phyloP scores from a whole-genome alignment of 2,113 vertebrate genomes.

The Kobus ellipsiprymnus region DNA sequence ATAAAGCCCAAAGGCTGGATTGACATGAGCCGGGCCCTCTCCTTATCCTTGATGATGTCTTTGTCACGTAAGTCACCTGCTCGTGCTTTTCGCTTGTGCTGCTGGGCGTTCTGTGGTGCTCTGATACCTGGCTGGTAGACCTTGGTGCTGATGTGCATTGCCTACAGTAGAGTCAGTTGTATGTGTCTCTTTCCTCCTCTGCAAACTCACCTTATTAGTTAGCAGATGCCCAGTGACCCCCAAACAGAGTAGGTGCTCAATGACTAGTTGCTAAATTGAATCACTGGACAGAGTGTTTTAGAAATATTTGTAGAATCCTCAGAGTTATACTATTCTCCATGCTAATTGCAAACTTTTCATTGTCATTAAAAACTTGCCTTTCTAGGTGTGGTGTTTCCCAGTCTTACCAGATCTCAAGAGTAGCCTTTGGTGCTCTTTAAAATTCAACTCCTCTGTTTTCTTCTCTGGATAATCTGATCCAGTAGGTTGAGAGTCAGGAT shows the following conservation, averaged over 20 bases:
- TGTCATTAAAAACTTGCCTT: background rate
- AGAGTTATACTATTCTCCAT: background rate
- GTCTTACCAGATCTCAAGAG: background rate
- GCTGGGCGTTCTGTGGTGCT: background rate
- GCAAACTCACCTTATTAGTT: background rate
- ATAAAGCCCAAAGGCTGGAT: background rate
- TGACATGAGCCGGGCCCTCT: background rate
- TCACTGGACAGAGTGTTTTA: background rate
- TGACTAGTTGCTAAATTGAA: background rate
- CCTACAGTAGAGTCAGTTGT: background rate
- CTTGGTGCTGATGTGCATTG: background rate
- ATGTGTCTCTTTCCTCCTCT: background rate
- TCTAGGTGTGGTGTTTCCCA: background rate
- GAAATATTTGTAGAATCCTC: background rate
- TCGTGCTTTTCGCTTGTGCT: background rate
- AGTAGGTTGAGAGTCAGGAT: background rate
- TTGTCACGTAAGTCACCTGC: background rate
- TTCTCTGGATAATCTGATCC: background rate
- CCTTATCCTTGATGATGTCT: background rate
- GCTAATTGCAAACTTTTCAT: background rate
- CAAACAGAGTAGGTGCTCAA: background rate
- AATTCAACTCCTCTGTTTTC: background rate
- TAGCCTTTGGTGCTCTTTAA: background rate
- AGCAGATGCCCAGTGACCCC: too few relatives aligned
- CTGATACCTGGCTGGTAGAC: rapidly evolving